phyloP scores from a whole-genome alignment of 2,797 vertebrate species.

The Phrynocephalus vlangalii region DNA sequence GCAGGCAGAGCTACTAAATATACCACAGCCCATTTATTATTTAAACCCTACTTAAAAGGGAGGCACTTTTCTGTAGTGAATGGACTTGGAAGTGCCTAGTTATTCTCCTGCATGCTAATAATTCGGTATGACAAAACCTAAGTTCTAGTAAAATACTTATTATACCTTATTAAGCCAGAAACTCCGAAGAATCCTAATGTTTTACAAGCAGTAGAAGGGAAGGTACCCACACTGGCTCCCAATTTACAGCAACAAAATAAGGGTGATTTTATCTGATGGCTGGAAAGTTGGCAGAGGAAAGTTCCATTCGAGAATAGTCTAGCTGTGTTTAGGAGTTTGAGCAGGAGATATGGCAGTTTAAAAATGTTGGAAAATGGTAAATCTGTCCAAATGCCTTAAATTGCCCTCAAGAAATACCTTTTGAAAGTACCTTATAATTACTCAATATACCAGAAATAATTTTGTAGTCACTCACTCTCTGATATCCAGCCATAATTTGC shows the following conservation, averaged over 20 bases:
- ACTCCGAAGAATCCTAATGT: neutral
- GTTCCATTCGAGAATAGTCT: too few species aligned
- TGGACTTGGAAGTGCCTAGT: conserved; percentile 32
- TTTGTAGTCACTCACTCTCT: too few species aligned
- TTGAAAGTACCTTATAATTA: too few species aligned
- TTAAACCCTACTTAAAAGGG: conserved; percentile 62
- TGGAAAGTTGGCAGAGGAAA: too few species aligned
- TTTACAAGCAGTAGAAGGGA: neutral
- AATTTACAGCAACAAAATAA: neutral
- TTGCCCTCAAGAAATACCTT: too few species aligned
- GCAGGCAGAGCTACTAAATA: conserved; percentile 58
- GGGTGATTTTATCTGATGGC: neutral
- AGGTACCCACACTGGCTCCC: neutral
- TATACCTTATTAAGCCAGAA: neutral
- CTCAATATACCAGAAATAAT: too few species aligned
- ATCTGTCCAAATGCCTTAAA: too few species aligned
- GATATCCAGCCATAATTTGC: too few species aligned
- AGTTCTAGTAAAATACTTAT: neutral
- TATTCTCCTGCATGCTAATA: conserved; percentile 32
- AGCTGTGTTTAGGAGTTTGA: too few species aligned
- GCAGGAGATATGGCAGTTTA: too few species aligned
- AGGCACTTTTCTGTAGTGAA: conserved; percentile 47
- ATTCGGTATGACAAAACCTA: conserved; percentile 14
- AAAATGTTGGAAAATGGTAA: too few species aligned
- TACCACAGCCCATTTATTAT: conserved; percentile 55